Percentiles rank a stretch among this genome's conserved stretches.
Conservation (phyloP, 2,888 invertebrate species). For the Drosophila birchii region DNA sequence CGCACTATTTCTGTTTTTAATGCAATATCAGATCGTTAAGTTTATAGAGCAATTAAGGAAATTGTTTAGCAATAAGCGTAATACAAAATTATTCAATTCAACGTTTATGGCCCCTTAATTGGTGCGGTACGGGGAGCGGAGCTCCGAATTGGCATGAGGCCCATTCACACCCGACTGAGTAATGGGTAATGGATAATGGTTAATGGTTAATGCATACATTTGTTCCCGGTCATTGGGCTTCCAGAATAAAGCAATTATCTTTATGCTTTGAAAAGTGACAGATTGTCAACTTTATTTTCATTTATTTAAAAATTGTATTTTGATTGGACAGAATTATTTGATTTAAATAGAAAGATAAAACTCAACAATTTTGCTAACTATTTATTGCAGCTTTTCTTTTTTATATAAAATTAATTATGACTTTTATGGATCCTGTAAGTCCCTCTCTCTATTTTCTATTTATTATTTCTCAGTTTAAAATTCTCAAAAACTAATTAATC, state of each 20-base stretch:
- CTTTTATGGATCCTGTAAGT: too few species aligned
- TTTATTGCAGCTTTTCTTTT: not conserved
- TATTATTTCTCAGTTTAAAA: not conserved
- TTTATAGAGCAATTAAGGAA: conserved; percentile 51
- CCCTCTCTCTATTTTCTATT: too few species aligned
- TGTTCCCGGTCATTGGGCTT: conserved; percentile 39
- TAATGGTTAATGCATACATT: conserved; percentile 44
- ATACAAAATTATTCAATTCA: conserved; percentile 51
- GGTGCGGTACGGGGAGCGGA: conserved; percentile 40
- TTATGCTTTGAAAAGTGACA: conserved; percentile 19
- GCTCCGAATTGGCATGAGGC: conserved; percentile 44
- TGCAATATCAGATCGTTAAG: conserved; percentile 46
- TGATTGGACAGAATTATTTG: too few species aligned
- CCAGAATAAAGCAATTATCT: conserved; percentile 34
- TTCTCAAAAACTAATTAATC: not conserved
- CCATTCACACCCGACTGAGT: conserved; percentile 50
- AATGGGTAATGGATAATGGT: conserved; percentile 28
- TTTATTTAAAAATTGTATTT: not conserved
- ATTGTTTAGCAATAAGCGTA: conserved; percentile 51
- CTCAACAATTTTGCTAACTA: not conserved
- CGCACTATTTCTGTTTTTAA: conserved; percentile 11
- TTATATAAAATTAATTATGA: not conserved
- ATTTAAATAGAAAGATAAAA: too few species aligned
- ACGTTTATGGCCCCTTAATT: conserved; percentile 52
- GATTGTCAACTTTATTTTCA: conserved; percentile 12